Percentiles rank a stretch among this genome's conserved stretches.
Conservation (phyloP, 1,140 invertebrate species). For the Streblospio benedicti region DNA sequence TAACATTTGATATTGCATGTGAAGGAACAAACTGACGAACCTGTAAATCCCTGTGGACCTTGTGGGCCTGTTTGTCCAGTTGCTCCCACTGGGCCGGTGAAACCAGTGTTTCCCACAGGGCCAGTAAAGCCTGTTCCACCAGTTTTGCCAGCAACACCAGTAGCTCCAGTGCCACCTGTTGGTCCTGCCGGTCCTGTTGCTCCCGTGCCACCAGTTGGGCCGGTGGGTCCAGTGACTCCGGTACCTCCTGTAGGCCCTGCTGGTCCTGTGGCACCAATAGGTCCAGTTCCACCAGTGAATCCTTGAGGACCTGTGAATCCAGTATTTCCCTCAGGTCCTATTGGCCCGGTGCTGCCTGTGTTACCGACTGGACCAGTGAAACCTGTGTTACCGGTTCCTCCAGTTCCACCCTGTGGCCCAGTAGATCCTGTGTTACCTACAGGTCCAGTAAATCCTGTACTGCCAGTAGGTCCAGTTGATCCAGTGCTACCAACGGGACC, state of each 20-base stretch:
- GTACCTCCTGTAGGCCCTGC: background rate
- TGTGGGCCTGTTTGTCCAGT: background rate
- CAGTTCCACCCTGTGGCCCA: background rate
- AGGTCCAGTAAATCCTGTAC: background rate
- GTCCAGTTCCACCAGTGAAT: slow-evolving; percentile 1
- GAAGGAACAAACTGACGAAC: too few species aligned
- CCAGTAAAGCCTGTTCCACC: background rate
- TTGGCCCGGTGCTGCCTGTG: background rate
- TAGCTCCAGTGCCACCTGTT: background rate
- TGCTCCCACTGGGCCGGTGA: background rate
- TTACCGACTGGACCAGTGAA: slow-evolving; percentile 3
- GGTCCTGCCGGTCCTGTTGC: background rate
- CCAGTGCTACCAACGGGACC: background rate
- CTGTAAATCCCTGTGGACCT: background rate
- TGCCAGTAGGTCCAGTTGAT: background rate
- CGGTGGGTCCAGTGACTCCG: slow-evolving; percentile 1
- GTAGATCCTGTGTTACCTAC: background rate
- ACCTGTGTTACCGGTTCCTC: slow-evolving; percentile 7
- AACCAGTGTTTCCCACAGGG: background rate
- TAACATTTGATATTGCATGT: too few species aligned
- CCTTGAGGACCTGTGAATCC: background rate
- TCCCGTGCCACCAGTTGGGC: background rate
- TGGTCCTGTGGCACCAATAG: background rate
- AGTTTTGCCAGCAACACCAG: background rate
- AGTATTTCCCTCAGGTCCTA: background rate